phyloP scores from a whole-genome alignment of 1,140 invertebrate genomes.

The Monochamus saltuarius region DNA sequence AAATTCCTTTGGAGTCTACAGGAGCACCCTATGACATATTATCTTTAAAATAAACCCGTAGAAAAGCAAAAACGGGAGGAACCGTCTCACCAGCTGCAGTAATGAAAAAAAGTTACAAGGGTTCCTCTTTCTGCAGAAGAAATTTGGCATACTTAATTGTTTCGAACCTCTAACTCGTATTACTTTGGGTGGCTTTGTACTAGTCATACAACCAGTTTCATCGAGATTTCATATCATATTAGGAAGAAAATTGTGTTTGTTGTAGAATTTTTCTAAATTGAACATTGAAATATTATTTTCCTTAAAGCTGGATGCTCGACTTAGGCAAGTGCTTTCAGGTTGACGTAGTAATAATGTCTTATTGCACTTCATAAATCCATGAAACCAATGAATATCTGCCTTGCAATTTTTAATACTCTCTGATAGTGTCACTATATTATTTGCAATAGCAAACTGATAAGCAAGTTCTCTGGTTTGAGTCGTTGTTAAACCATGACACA shows the following conservation, averaged over 20 bases:
- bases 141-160: constrained; percentile 53
- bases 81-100: constrained; percentile 42
- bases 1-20: constrained; percentile 43
- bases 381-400: constrained; percentile 36
- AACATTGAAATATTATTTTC: constrained; percentile 48
- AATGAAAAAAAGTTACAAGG: constrained; percentile 41
- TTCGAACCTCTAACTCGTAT: constrained; percentile 50
- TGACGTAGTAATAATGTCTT: constrained; percentile 12
- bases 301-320: constrained; percentile 40
- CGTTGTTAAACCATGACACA: constrained; percentile 41
- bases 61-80: constrained; percentile 49
- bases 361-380: constrained; percentile 21
- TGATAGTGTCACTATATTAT: constrained; percentile 31
- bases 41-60: constrained; percentile 45
- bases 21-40: constrained; percentile 48
- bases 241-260: constrained; percentile 42
- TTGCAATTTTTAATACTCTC: constrained; percentile 48
- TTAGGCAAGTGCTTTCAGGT: constrained; percentile 21
- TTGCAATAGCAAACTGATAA: constrained; percentile 37
- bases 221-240: constrained; percentile 48
- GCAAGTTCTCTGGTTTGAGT: constrained; percentile 31
- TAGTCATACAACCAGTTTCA: constrained; percentile 55
- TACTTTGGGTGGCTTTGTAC: constrained; percentile 49
- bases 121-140: constrained; percentile 50
- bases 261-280: constrained; percentile 45